These are phyloP conservation scores for Netelia melanura DNA, from an alignment of 2,888 invertebrate species.

Conservation along the genomic window DNA sequence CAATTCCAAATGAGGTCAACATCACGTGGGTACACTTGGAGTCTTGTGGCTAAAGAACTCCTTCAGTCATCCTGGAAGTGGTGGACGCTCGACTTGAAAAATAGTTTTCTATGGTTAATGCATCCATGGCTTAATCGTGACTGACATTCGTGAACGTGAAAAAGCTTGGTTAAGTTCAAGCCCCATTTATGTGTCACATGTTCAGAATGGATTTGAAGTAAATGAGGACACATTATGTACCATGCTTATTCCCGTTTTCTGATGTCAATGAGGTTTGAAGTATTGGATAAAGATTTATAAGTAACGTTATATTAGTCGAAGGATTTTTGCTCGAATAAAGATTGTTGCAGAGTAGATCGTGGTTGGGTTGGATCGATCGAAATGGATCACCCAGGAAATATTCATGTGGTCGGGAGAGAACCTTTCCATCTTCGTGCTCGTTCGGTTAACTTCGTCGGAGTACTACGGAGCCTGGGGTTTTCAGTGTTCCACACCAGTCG, in stretches of 20 bases:
- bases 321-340: background rate
- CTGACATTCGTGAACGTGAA: no score
- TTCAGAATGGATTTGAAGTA: no score
- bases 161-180: no score
- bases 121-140: no score
- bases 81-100: no score
- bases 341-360: constrained; percentile 41
- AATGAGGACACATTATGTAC: no score
- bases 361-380: constrained; percentile 66
- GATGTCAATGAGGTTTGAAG: background rate
- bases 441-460: constrained; percentile 74
- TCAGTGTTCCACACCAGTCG: constrained; percentile 74
- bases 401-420: constrained; percentile 55
- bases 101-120: no score
- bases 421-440: constrained; percentile 72
- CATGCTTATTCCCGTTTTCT: background rate
- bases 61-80: no score
- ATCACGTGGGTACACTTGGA: no score
- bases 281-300: background rate
- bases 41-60: no score
- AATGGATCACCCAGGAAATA: constrained; percentile 69
- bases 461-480: constrained; percentile 76
- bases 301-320: background rate
- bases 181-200: no score
- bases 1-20: no score